Evolutionary conservation across 37 sponge, comb jelly and placozoan genomes (phyloP).

Genomic region (Tethya wilhelma): DNA sequence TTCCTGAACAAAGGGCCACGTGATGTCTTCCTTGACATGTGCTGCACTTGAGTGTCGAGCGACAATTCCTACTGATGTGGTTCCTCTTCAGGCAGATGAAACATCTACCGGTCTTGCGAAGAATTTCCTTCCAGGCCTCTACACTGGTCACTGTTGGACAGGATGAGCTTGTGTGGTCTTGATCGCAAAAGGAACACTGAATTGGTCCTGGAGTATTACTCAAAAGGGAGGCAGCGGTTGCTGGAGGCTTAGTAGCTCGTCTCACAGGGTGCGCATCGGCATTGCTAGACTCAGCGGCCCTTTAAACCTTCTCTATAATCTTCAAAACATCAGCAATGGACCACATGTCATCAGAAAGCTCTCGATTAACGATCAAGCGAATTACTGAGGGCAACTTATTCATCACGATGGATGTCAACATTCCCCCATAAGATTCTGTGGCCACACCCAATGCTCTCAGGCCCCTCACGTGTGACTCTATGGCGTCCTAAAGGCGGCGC

Average conservation of each 20-base stretch:
- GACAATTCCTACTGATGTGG: no score
- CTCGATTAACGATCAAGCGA: background rate
- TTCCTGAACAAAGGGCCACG: slow-evolving; percentile 4
- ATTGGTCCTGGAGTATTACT: background rate
- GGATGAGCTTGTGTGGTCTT: background rate
- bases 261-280: background rate
- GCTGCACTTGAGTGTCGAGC: background rate
- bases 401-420: no score
- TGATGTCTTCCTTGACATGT: slow-evolving; percentile 25
- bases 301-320: background rate
- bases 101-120: slow-evolving; percentile 42
- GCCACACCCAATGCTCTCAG: no score
- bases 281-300: background rate
- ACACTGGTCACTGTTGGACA: slow-evolving; percentile 29
- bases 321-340: background rate
- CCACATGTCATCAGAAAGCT: background rate
- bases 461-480: no score
- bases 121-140: slow-evolving; percentile 19
- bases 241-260: background rate
- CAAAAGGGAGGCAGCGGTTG: background rate
- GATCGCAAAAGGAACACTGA: background rate
- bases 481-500: no score
- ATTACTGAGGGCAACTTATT: background rate
- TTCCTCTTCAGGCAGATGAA: slow-evolving; percentile 31
- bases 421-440: no score